Conservation (phyloP, 2,888 invertebrate genomes). For the Liodrosophila aerea region DNA sequence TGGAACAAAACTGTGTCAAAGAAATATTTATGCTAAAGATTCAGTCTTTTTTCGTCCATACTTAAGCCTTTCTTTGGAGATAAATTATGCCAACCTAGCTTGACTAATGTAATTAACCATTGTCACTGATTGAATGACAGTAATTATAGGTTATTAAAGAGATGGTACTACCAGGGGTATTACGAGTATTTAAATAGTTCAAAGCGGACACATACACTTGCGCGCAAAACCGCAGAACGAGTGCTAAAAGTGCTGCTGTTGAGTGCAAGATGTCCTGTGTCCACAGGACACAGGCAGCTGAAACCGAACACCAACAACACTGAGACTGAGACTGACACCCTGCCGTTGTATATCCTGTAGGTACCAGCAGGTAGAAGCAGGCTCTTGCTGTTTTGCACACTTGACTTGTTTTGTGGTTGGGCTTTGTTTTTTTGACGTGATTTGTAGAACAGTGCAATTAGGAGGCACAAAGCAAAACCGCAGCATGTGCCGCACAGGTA, state of each 20-base stretch:
- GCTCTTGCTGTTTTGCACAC: constrained; percentile 44
- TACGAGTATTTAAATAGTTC: no score
- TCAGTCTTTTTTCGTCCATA: no score
- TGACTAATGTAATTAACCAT: no score
- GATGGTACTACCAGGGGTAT: no score
- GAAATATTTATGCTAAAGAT: no score
- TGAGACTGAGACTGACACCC: constrained; percentile 15
- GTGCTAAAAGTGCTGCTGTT: constrained; percentile 64
- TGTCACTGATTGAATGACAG: no score
- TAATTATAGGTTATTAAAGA: no score
- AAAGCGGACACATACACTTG: constrained; percentile 11
- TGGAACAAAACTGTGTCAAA: no score
- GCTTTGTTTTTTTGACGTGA: constrained; percentile 45
- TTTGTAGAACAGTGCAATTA: constrained; percentile 65
- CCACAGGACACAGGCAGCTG: constrained; percentile 38
- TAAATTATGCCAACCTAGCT: no score
- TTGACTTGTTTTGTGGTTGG: constrained; percentile 56
- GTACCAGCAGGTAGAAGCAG: constrained; percentile 39
- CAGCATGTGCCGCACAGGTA: constrained; percentile 69
- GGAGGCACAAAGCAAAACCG: constrained; percentile 56
- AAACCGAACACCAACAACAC: constrained; percentile 35
- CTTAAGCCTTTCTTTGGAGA: no score
- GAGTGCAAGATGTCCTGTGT: constrained; percentile 39
- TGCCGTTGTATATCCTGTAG: constrained; percentile 41
- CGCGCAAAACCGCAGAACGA: constrained; percentile 74